Percentiles rank a stretch among this genome's conserved stretches.
Evolutionary conservation across 1,140 invertebrate species (phyloP).

Genomic region (Drosophila mayri): DNA sequence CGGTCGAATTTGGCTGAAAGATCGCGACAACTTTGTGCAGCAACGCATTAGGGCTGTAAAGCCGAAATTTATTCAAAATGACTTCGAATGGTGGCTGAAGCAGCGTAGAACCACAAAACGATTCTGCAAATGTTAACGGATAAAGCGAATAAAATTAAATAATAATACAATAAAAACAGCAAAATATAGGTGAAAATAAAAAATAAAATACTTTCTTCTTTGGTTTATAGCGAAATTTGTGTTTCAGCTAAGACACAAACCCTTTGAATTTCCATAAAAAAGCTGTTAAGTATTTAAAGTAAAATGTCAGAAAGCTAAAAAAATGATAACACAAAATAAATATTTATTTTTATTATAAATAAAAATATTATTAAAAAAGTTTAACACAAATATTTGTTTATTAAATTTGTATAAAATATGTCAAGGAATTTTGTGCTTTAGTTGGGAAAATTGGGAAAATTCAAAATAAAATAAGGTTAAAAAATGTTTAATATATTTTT

Average conservation of each 20-base stretch:
- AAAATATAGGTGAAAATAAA: background rate
- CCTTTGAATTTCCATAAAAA: background rate
- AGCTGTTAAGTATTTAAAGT: background rate
- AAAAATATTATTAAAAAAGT: background rate
- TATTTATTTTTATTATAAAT: background rate
- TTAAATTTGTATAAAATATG: too few species aligned
- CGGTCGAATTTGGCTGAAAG: conserved; percentile 62
- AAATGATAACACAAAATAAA: background rate
- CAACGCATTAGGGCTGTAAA: conserved; percentile 21
- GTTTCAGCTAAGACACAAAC: background rate
- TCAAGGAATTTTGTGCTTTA: too few species aligned
- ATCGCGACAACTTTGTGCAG: conserved; percentile 48
- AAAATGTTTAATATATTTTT: too few species aligned
- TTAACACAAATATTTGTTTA: too few species aligned
- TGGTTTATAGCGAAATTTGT: background rate
- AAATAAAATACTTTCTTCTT: background rate
- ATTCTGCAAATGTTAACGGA: conserved; percentile 34
- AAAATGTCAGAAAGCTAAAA: background rate
- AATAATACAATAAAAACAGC: background rate
- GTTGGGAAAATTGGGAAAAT: too few species aligned
- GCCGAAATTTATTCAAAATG: conserved; percentile 62
- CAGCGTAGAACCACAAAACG: conserved; percentile 50
- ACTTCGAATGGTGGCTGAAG: conserved; percentile 69
- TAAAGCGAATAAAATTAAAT: background rate
- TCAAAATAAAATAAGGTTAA: too few species aligned